These are phyloP conservation scores for Carterocephalus palaemon DNA, from an alignment of 2,888 invertebrate species.

Conservation along the genomic window DNA sequence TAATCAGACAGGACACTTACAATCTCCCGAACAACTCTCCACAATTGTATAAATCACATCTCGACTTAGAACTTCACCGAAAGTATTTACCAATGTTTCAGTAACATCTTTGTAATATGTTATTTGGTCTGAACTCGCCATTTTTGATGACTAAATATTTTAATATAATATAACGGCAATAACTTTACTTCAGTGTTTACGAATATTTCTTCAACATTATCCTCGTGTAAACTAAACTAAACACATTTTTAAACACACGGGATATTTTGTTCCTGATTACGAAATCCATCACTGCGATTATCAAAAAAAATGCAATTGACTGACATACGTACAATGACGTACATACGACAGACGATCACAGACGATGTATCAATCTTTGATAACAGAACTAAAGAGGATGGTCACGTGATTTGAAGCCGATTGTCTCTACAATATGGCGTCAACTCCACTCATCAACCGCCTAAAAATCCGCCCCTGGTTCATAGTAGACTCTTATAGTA, in stretches of 20 bases:
- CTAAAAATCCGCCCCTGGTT: no score
- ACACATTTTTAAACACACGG: conserved; percentile 1
- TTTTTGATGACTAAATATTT: not conserved
- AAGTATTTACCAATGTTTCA: conserved; percentile 52
- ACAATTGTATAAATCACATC: conserved; percentile 57
- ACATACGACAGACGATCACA: no score
- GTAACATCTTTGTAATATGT: conserved; percentile 41
- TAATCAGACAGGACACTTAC: conserved; percentile 47
- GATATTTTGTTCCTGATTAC: conserved; percentile 17
- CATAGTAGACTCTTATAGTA: no score
- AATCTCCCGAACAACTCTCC: conserved; percentile 58
- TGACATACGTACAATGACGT: no score
- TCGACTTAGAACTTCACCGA: conserved; percentile 48
- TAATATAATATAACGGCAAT: no score
- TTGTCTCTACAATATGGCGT: no score
- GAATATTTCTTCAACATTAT: conserved; percentile 13
- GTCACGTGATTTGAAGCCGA: no score
- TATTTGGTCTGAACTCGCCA: conserved; percentile 23
- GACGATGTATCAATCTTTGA: no score
- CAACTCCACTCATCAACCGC: no score
- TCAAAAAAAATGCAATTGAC: not conserved
- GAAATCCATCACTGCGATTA: conserved; percentile 16
- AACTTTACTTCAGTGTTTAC: not conserved
- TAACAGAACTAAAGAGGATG: no score
- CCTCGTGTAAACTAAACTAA: conserved; percentile 13